These are phyloP conservation scores for Gila orcuttii DNA, from an alignment of 2,113 vertebrate genomes.

Conservation along the genomic window DNA sequence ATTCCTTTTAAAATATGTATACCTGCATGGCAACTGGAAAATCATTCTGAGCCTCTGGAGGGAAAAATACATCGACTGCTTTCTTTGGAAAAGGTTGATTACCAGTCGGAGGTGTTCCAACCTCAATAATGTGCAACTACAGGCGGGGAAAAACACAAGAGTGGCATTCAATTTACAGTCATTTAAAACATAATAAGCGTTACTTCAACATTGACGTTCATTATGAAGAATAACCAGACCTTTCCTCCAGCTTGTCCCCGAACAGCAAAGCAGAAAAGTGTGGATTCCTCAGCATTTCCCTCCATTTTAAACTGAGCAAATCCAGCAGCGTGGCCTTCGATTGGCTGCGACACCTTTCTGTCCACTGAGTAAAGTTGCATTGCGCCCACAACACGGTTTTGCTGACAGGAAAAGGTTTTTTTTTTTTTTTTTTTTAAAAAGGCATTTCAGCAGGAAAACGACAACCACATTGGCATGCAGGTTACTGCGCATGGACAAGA, in stretches of 20 bases:
- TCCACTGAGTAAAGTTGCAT: slow-evolving; percentile 99
- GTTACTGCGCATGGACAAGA: background rate
- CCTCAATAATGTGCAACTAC: slow-evolving; percentile 98
- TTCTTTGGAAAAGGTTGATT: slow-evolving; percentile 99
- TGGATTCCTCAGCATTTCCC: slow-evolving; percentile 97
- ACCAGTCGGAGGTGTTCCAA: slow-evolving; percentile 94
- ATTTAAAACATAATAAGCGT: background rate
- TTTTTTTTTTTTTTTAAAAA: background rate
- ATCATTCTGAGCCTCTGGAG: slow-evolving; percentile 98
- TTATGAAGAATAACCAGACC: slow-evolving; percentile 72
- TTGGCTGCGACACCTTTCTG: slow-evolving; percentile 97
- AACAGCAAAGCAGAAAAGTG: slow-evolving; percentile 98
- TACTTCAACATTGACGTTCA: background rate
- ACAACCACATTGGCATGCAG: background rate
- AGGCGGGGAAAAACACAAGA: slow-evolving; percentile 33
- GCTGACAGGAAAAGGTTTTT: slow-evolving; percentile 70
- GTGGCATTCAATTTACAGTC: background rate
- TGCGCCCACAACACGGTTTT: slow-evolving; percentile 98
- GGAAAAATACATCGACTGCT: slow-evolving; percentile 98
- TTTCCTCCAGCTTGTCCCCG: slow-evolving; percentile 98
- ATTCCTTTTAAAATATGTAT: slow-evolving; percentile 46
- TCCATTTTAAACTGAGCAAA: slow-evolving; percentile 99
- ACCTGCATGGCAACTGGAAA: slow-evolving; percentile 99
- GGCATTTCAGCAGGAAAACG: background rate
- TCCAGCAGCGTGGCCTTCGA: slow-evolving; percentile 95